These are phyloP conservation scores for Ectropis grisescens DNA, from an alignment of 1,140 invertebrate species.

Conservation along the genomic window DNA sequence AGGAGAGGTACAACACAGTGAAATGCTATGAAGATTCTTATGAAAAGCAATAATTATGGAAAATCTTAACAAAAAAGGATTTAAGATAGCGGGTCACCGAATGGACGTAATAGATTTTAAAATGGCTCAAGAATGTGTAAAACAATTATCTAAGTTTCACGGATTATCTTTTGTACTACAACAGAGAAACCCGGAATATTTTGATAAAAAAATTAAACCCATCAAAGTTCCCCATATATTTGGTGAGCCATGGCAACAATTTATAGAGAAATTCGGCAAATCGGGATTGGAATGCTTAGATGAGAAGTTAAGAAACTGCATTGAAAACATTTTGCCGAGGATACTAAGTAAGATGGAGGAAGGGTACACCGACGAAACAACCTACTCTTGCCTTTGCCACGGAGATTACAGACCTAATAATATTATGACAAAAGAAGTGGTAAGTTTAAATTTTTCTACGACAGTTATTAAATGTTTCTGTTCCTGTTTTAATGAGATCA, in stretches of 20 bases:
- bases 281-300: slow-evolving; percentile 17
- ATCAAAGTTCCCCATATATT: slow-evolving; percentile 24
- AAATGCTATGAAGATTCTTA: slow-evolving; percentile 29
- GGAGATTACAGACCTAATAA: slow-evolving; percentile 27
- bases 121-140: slow-evolving; percentile 26
- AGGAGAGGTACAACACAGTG: slow-evolving; percentile 30
- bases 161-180: slow-evolving; percentile 33
- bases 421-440: slow-evolving; percentile 21
- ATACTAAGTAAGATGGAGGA: slow-evolving; percentile 21
- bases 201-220: slow-evolving; percentile 24
- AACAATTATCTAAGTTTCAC: slow-evolving; percentile 44
- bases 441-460: slow-evolving; percentile 11
- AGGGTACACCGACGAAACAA: slow-evolving; percentile 17
- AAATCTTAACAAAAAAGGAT: slow-evolving; percentile 33
- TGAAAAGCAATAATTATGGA: slow-evolving; percentile 33
- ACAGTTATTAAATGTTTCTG: not conserved
- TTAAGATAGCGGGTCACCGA: slow-evolving; percentile 20
- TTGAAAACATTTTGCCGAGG: slow-evolving; percentile 17
- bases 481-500: not conserved
- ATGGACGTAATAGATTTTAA: slow-evolving; percentile 26
- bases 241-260: slow-evolving; percentile 18
- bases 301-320: slow-evolving; percentile 14
- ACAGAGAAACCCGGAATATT: slow-evolving; percentile 26
- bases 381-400: slow-evolving; percentile 18
- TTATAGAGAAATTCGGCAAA: slow-evolving; percentile 20